Evolutionary conservation across 2,113 vertebrate genomes (phyloP).

Genomic region (Microcebus jonahi): DNA sequence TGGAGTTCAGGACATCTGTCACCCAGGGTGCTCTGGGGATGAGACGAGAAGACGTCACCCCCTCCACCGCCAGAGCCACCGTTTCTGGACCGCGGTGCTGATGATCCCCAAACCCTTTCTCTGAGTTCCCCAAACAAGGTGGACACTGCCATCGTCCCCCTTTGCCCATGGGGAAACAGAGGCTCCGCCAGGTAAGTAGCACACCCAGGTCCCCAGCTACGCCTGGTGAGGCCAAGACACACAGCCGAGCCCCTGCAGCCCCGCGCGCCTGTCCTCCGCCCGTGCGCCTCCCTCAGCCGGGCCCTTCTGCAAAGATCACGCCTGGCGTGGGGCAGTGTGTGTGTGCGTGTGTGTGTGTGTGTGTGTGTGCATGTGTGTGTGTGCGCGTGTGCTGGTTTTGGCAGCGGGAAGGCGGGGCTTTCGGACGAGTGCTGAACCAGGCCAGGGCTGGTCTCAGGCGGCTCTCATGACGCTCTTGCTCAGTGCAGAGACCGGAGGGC

Average conservation of each 20-base stretch:
- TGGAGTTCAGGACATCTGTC: not conserved
- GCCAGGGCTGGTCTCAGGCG: fast-evolving
- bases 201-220: fast-evolving
- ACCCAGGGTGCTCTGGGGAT: not conserved
- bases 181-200: not conserved
- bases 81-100: not conserved
- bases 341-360: no score
- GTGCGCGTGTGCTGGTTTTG: not conserved
- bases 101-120: not conserved
- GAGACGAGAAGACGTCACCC: fast-evolving
- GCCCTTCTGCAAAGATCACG: not conserved
- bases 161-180: not conserved
- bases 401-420: not conserved
- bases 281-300: not conserved
- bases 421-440: fast-evolving
- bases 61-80: not conserved
- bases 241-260: not conserved
- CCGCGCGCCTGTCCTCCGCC: not conserved
- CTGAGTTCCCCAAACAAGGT: not conserved
- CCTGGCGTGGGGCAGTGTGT: not conserved
- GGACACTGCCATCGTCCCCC: no score
- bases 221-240: not conserved
- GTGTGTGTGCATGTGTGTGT: no score
- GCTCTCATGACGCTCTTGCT: not conserved
- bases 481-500: not conserved